phyloP scores from a whole-genome alignment of 2,113 vertebrate species.

The Mirounga angustirostris region DNA sequence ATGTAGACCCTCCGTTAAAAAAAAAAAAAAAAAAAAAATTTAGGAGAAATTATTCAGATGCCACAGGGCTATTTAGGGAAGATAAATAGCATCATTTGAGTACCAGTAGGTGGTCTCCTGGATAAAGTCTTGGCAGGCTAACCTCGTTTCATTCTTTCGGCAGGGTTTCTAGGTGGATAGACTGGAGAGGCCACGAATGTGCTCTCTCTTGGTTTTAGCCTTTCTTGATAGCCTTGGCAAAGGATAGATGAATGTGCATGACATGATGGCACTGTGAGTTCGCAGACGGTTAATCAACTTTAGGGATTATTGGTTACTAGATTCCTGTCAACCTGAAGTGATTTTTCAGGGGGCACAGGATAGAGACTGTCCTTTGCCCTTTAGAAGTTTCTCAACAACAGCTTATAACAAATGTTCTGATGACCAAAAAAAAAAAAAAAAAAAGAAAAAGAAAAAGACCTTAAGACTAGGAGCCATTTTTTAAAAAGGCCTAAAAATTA shows the following conservation, averaged over 20 bases:
- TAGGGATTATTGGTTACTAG: not conserved
- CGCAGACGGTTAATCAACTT: not conserved
- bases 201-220: not conserved
- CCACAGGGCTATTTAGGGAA: slow-evolving; percentile 69
- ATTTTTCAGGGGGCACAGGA: not conserved
- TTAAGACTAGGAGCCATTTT: not conserved
- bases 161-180: slow-evolving; percentile 63
- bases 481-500: not conserved
- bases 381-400: not conserved
- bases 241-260: slow-evolving; percentile 1
- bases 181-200: not conserved
- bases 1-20: not conserved
- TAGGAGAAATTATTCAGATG: slow-evolving; percentile 56
- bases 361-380: not conserved
- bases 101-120: slow-evolving; percentile 59
- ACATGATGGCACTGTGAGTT: not conserved
- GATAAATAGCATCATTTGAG: slow-evolving; percentile 75
- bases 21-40: not conserved
- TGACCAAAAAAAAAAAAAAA: not conserved
- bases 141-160: slow-evolving; percentile 55
- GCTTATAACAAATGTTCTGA: not conserved
- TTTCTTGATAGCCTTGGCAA: slow-evolving; percentile 61
- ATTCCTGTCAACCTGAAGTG: not conserved
- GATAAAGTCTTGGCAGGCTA: slow-evolving; percentile 44
- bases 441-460: not conserved